Base-by-base conservation (phyloP, 2,113 vertebrate genomes). In the Catharus minimus region DNA sequence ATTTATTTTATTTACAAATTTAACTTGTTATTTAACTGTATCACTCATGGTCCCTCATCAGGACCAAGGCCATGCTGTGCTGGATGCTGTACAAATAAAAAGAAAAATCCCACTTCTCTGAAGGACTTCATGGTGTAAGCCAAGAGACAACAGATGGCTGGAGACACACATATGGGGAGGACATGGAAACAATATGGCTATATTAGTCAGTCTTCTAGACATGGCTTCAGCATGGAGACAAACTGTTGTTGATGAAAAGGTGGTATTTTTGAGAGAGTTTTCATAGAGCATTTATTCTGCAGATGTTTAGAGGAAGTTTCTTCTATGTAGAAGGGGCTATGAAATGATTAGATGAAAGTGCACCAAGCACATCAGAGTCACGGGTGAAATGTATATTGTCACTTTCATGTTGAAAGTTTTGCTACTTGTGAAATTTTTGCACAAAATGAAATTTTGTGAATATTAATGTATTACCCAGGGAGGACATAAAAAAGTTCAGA, bases 71-170 rank as follows among this genome's bases (percentile, higher is more conserved):
- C 65, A 75, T 3, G 2, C 73, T 91, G 80, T 81, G 76, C 57
- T 83, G 77, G 65, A 33, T 78, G 80, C 57, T 3, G 4, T 28
- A 75, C 23, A 94, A 91, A 83, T 41, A 79, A 11, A 43, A 72
- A 93, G 50, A 83, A 71, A 83, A 86, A 86, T 32, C 22, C 15
- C 0, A 0, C 57, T 92, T 72, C 80, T 83, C 73, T 68, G n/a
- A 92, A 94, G 92, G 93, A 86, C 76, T 93, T 64, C n/a, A 10
- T 0, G 15, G 61, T n/a, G 57, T 30, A 94, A 95, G 92, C 93
- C 94, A 95, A 95, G 65, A 94, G 88, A 90, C 69, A 90, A 72
- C 95, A 95, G 94, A 95, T 94, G 92, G 94, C 79, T 91, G 43
- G 68, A 92, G 90, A 74, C 77, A 89, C 78, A 92, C 94, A 91